Evolutionary conservation across 1,140 invertebrate genomes (phyloP).

Genomic region (Andrena cerasifolii): DNA sequence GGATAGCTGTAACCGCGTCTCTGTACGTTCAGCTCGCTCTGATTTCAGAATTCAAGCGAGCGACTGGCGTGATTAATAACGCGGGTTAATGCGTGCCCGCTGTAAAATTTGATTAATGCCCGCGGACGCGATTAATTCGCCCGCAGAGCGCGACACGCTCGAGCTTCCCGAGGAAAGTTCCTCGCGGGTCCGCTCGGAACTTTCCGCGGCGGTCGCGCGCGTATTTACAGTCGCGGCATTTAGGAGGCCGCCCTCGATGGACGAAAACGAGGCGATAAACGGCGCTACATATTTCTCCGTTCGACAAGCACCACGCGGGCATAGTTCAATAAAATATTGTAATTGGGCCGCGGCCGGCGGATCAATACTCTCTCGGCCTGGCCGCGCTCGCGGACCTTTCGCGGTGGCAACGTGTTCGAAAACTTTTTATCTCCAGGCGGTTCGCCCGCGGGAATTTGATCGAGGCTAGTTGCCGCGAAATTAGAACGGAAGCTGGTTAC

Average conservation of each 20-base stretch:
- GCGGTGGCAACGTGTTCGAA: slow-evolving; percentile 38
- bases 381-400: slow-evolving; percentile 46
- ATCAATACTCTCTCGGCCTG: slow-evolving; percentile 57
- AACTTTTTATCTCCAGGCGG: slow-evolving; percentile 53
- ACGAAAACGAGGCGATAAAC: slow-evolving; percentile 10
- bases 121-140: not conserved
- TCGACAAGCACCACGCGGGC: slow-evolving; percentile 36
- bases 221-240: not conserved
- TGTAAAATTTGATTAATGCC: slow-evolving; percentile 8
- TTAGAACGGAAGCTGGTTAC: slow-evolving; percentile 14
- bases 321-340: slow-evolving; percentile 68
- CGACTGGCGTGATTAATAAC: slow-evolving; percentile 17
- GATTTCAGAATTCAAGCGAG: slow-evolving; percentile 8
- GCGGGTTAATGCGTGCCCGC: not conserved
- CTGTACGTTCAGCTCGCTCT: not conserved
- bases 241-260: too few species aligned
- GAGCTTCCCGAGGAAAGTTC: not conserved
- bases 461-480: slow-evolving; percentile 10
- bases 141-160: not conserved
- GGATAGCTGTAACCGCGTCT: not conserved
- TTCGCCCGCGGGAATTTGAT: not conserved
- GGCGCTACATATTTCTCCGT: slow-evolving; percentile 24
- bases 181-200: not conserved
- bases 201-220: too few species aligned
- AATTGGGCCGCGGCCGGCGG: slow-evolving; percentile 57